Conservation (phyloP, 2,888 invertebrate species). For the Nemotelus pantherinus region DNA sequence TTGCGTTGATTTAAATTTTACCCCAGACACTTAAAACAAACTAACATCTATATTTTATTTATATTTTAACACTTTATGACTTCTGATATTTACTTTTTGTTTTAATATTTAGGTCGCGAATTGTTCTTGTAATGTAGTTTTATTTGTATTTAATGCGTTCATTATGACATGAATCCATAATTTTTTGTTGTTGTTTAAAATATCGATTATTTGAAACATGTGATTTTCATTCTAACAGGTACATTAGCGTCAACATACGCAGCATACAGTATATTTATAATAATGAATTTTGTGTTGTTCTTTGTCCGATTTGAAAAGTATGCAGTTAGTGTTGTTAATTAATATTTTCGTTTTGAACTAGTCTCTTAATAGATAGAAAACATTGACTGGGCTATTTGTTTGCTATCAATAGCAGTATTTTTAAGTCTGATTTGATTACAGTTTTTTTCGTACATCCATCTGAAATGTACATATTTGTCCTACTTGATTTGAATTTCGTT, state of each 20-base stretch:
- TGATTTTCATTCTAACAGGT: constrained; percentile 49
- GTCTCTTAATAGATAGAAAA: constrained; percentile 44
- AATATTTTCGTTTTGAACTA: not conserved
- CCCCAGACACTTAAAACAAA: not conserved
- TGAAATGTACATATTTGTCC: no score
- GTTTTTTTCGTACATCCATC: not conserved
- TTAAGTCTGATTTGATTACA: constrained; percentile 16
- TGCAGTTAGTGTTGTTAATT: not conserved
- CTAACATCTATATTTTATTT: not conserved
- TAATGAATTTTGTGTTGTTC: constrained; percentile 20
- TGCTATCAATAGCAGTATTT: constrained; percentile 25
- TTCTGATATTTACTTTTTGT: not conserved
- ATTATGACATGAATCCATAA: not conserved
- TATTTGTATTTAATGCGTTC: not conserved
- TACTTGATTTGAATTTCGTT: no score
- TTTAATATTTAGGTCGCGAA: constrained; percentile 8
- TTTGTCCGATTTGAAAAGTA: constrained; percentile 18
- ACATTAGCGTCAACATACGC: constrained; percentile 50
- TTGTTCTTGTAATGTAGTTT: not conserved
- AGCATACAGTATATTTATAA: constrained; percentile 36
- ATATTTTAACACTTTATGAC: not conserved
- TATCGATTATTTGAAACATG: constrained; percentile 25
- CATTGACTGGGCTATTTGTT: constrained; percentile 43
- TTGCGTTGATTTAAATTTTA: not conserved
- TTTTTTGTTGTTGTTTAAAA: constrained; percentile 1